Evolutionary conservation across 2,888 invertebrate species (phyloP).

Genomic region (Uropetala carovei): DNA sequence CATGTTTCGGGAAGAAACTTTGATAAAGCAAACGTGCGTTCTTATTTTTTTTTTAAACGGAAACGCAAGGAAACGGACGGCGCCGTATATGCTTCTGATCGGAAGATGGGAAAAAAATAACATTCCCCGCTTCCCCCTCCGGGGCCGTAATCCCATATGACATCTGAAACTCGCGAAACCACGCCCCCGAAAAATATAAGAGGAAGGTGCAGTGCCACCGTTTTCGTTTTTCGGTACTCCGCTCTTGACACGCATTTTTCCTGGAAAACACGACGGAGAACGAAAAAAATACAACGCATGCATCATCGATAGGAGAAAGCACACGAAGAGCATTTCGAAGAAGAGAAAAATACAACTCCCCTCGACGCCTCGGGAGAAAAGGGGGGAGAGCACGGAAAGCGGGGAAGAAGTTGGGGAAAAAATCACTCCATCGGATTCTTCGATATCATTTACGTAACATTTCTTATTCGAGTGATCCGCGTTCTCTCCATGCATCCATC

Average conservation of each 20-base stretch:
- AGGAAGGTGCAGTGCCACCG: too few species aligned
- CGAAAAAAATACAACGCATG: not conserved
- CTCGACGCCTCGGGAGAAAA: not conserved
- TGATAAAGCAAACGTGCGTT: not conserved
- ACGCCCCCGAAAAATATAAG: too few species aligned
- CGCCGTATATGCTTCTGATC: too few species aligned
- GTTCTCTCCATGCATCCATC: not conserved
- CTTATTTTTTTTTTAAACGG: not conserved
- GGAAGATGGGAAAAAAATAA: too few species aligned
- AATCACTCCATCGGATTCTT: not conserved
- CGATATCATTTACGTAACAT: constrained; percentile 26
- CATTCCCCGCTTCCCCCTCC: too few species aligned
- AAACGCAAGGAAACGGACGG: too few species aligned
- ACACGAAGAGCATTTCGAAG: not conserved
- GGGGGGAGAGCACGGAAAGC: not conserved
- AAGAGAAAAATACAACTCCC: not conserved
- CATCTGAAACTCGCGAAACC: too few species aligned
- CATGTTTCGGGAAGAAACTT: not conserved
- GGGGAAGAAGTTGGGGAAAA: constrained; percentile 9
- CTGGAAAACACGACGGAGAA: too few species aligned
- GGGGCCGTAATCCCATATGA: too few species aligned
- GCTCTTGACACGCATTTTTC: too few species aligned
- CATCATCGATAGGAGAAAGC: not conserved
- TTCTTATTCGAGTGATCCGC: not conserved
- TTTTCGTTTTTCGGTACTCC: too few species aligned